Base-by-base conservation (phyloP, 2,797 vertebrate genomes). In the Glossophaga mutica region DNA sequence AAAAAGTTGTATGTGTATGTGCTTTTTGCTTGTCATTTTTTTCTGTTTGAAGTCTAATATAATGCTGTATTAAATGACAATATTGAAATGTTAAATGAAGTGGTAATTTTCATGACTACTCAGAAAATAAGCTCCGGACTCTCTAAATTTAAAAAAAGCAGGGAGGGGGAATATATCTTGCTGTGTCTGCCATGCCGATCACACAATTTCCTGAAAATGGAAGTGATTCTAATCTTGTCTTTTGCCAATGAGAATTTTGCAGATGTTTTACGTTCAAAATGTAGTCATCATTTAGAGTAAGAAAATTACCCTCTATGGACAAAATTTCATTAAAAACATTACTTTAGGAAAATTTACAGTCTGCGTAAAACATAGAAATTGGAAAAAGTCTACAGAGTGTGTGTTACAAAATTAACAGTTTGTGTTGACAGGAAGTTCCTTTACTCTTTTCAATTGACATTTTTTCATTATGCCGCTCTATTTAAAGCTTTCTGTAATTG, bases 401-500 rank as follows among this genome's bases (percentile, higher is more conserved):
- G 15, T 62, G 24, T 81, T 96, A 21, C 90, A 97, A 98, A 97
- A 97, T 98, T 77, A 98, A 65, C 32, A 4, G 90, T 96, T 98
- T 94, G 87, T 97, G 85, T 97, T 98, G 90, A 76, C 94, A 98
- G 94, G 96, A 98, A 96, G 73, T 97, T 98, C 95, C 42, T 97
- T 90, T 96, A 97, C 92, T 97, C 85, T 97, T 98, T 97, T 97
- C 87, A 98, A 94, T 98, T 98, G 94, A 84, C 85, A 97, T 98
- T 98, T 98, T 98, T 97, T 98, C 97, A 97, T 98, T 98, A 97
- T 55, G 46, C 82, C 93, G 95, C 50, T 97, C 96, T 98, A 97
- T 98, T 98, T 98, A 98, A 98, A 98, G 95, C 83, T 91, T 84
- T 44, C 91, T 98, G 37, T 97, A 97, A 97, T 97, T 98, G 96